A percentile compares a stretch with the other conserved stretches of the same genome.
Conservation (phyloP, 2,888 invertebrate genomes). For the Aromia moschata region DNA sequence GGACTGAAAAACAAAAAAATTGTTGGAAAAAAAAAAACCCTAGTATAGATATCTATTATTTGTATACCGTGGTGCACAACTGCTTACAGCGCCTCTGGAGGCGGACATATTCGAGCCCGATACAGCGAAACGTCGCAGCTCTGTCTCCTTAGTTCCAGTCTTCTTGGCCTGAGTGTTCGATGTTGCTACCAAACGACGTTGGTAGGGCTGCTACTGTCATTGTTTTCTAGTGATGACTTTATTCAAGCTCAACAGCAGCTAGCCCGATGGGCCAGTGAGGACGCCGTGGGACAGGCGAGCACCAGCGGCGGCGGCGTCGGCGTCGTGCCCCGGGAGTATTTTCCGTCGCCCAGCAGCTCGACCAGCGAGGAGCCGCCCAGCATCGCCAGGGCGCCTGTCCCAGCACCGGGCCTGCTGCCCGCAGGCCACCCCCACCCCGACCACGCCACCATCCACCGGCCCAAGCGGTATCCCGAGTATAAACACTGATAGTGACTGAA, state of each 20-base stretch:
- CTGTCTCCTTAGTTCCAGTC: too few relatives aligned
- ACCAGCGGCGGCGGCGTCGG: conserved; percentile 51
- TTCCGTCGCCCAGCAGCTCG: conserved; percentile 67
- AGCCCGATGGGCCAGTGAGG: conserved; percentile 95
- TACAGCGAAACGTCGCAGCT: too few relatives aligned
- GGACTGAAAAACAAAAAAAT: too few relatives aligned
- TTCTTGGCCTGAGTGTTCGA: conserved; percentile 7
- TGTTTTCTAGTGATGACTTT: conserved; percentile 96
- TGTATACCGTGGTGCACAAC: too few relatives aligned
- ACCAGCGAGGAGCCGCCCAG: conserved; percentile 67
- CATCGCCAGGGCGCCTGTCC: conserved; percentile 65
- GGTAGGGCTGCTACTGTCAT: conserved; percentile 79
- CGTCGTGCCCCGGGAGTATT: conserved; percentile 66
- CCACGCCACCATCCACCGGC: conserved; percentile 67
- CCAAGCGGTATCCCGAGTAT: conserved; percentile 77
- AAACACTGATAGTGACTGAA: conserved; percentile 74
- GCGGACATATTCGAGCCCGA: too few relatives aligned
- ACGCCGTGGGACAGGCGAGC: conserved; percentile 65
- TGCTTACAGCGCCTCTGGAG: too few relatives aligned
- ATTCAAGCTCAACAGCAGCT: conserved; percentile 96
- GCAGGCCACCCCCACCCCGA: conserved; percentile 53
- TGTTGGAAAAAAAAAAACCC: too few relatives aligned
- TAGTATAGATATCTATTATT: too few relatives aligned
- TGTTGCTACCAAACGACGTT: conserved; percentile 38
- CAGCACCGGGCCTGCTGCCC: conserved; percentile 57